Evolutionary conservation across 2,888 invertebrate species (phyloP), one percentile per base, ranked within the genome.

Genomic region (Cheiracanthium punctorium): DNA sequence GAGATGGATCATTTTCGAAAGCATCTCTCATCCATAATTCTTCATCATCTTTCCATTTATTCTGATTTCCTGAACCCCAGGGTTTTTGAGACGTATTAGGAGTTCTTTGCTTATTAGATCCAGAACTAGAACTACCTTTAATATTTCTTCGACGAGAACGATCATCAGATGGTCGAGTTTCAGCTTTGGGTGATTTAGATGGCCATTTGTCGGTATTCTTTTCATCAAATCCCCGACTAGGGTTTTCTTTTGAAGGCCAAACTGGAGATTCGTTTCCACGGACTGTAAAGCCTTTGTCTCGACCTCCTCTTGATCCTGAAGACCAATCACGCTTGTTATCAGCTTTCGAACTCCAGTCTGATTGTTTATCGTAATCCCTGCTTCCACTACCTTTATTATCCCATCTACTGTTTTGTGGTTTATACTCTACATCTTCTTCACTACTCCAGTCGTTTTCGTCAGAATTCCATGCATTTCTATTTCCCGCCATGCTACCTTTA

Each of bases 291-390:
- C 48, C 69, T 70, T 43, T 17, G 5, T 20, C 52, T 37, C 2
- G 69, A 24, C 30, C 37, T 1, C 7, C 32, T 28, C 24, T 37
- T 4, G 82, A 12, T 65, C 43, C 71, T 28, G 32, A 37, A 7
- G 76, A 76, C 82, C 82, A 82, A 37, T 73, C 29, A 8, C 5
- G 69, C 12, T 37, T 33, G 17, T 69, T 33, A 30, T 67, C 12
- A 20, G 29, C 1, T 30, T 29, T 14, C 14, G 29, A 4, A 33
- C n/a, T 33, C 69, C n/a, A 33, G n/a, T 20, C 33, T 14, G 17
- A 8, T 33, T 14, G 17, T 33, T 32, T 37, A 33, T 4, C 12
- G 20, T 7, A 1, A 20, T n/a, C 37, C 4, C 10, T 37, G 37
- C 10, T 37, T 37, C 7, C 7, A 4, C 4, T 37, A 4, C 24